Conservation (phyloP, 2,797 vertebrate species). For the Miichthys miiuy region DNA sequence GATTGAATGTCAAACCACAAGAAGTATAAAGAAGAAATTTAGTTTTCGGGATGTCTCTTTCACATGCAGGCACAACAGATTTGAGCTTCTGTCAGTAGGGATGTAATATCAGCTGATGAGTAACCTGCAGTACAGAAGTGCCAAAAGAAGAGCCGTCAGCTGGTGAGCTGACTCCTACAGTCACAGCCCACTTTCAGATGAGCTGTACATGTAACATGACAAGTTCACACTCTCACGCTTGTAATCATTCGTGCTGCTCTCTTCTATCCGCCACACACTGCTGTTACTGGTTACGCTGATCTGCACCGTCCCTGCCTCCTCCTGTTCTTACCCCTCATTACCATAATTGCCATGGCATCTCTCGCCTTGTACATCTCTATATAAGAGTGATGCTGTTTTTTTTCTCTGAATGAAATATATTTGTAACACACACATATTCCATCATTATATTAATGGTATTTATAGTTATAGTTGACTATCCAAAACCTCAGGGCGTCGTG, state of each 20-base stretch:
- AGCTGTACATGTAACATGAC: slow-evolving; percentile 45
- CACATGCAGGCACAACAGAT: no score
- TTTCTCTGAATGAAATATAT: slow-evolving; percentile 4
- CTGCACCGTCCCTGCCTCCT: slow-evolving; percentile 12
- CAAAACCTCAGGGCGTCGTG: neutral
- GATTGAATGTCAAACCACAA: neutral
- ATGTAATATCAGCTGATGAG: neutral
- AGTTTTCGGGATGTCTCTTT: neutral
- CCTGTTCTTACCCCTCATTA: slow-evolving; percentile 15
- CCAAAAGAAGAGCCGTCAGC: neutral
- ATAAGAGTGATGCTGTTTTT: neutral
- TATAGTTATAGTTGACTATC: neutral
- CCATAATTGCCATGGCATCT: slow-evolving; percentile 16
- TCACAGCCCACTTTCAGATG: slow-evolving; percentile 15
- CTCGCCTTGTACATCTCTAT: neutral
- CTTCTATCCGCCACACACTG: slow-evolving; percentile 15
- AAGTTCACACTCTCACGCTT: slow-evolving; percentile 52
- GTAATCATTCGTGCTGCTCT: slow-evolving; percentile 35
- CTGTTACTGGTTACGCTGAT: slow-evolving; percentile 27
- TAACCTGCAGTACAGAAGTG: neutral
- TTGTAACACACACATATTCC: neutral
- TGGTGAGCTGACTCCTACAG: slow-evolving; percentile 1
- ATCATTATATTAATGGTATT: neutral
- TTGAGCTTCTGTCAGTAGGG: neutral
- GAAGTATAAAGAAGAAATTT: neutral